Evolutionary conservation across 2,113 vertebrate species (phyloP), one percentile per base, ranked within the genome.

Genomic region (Ochotona curzoniae): DNA sequence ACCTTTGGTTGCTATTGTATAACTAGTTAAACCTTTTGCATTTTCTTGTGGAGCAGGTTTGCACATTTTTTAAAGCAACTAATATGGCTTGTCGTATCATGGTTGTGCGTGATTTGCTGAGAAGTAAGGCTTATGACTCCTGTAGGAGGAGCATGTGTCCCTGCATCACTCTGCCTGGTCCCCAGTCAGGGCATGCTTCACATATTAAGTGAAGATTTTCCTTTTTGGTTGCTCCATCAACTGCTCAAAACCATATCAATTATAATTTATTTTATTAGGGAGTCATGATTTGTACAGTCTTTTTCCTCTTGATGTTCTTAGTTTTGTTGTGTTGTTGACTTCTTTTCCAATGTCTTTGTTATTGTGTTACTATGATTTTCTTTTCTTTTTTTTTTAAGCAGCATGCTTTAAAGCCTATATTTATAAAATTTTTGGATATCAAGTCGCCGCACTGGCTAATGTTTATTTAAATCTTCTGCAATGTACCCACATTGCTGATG

Each of bases 381-480:
- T 60, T 51, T 87, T 57, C 17, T 35, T 90, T 91, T 21, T 80
- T 25, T 6, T 30, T 51, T 44, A 64, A 79, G 30, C 92, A 71
- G 66, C 35, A 28, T 73, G 4, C 20, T 60, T 82, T 75, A 35
- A 87, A 83, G 78, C 11, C 74, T 88, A 63, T 38, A 21, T 71
- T 83, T 75, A 25, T 74, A 89, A 93, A 76, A 67, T 23, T 38
- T 90, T 75, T 21, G 78, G 13, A 47, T 79, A 54, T 1, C 64
- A 26, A 83, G 44, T 70, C 18, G 74, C 63, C 61, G 23, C 35
- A 17, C 61, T 66, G 60, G 13, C 69, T 83, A 30, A 30, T 82
- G 93, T n/a, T n/a, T 14, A 83, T 66, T 74, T 78, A 69, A 49
- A 25, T 85, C 15, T 35, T 81, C 86, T 60, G 30, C 78, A 92